Evolutionary conservation across 35 echinoderm and acorn worm species (phyloP).

Genomic region (Heliocidaris tuberculata): DNA sequence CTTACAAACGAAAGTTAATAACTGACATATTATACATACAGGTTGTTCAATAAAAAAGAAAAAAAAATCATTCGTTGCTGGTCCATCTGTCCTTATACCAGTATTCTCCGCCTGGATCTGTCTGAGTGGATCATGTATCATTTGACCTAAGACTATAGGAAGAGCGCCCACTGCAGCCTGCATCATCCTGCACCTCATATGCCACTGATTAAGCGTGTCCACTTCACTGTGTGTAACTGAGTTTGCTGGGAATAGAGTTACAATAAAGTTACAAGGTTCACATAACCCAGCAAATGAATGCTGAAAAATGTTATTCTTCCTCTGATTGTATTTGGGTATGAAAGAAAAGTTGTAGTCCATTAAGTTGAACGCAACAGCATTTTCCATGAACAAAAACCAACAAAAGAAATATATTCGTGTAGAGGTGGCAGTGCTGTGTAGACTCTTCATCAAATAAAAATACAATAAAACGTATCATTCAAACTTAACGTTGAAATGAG

Average conservation of each 20-base stretch:
- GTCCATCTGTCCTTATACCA: not conserved
- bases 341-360: too few relatives aligned
- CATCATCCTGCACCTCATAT: slow-evolving; percentile 75
- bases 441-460: too few relatives aligned
- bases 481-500: too few relatives aligned
- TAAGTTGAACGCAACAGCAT: too few relatives aligned
- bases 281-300: not conserved
- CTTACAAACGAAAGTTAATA: too few relatives aligned
- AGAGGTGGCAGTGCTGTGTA: too few relatives aligned
- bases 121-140: not conserved
- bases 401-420: too few relatives aligned
- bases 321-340: too few relatives aligned
- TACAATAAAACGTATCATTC: too few relatives aligned
- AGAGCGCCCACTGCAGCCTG: slow-evolving; percentile 47
- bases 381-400: too few relatives aligned
- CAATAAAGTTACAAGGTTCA: not conserved
- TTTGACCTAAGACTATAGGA: not conserved
- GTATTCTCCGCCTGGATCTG: not conserved
- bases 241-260: not conserved
- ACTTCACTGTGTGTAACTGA: slow-evolving; percentile 49
- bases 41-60: not conserved
- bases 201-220: slow-evolving; percentile 97
- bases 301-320: not conserved
- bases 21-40: too few relatives aligned
- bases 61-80: not conserved